These are phyloP conservation scores for Phainopepla nitens DNA, from an alignment of 2,113 vertebrate species.

Conservation along the genomic window DNA sequence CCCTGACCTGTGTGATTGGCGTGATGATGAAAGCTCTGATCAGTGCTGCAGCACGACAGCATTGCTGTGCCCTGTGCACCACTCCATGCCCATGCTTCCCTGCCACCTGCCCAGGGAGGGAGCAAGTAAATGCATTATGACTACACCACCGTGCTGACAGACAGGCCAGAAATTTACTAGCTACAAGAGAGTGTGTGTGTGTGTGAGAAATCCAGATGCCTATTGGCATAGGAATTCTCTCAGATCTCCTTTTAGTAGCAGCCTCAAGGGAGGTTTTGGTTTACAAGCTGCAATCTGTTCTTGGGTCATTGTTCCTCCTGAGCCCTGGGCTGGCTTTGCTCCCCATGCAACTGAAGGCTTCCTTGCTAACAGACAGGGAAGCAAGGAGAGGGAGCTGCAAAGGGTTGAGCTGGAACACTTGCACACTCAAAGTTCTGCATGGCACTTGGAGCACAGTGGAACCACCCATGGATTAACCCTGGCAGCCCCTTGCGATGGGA, in stretches of 20 bases:
- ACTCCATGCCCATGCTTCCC: not conserved
- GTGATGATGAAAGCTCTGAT: not conserved
- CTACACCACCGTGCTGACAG: not conserved
- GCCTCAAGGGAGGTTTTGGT: not conserved
- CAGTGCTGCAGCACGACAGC: not conserved
- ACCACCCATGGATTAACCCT: not conserved
- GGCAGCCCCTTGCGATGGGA: not conserved
- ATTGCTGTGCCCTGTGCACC: not conserved
- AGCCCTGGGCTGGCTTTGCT: not conserved
- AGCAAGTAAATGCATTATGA: not conserved
- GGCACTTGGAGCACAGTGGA: not conserved
- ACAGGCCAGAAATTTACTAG: not conserved
- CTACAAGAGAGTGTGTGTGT: not conserved
- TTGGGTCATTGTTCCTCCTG: not conserved
- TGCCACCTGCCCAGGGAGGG: not conserved
- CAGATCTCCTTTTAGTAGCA: constrained; percentile 24
- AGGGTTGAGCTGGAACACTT: not conserved
- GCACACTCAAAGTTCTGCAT: not conserved
- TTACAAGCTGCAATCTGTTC: constrained; percentile 14
- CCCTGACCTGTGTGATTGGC: not conserved
- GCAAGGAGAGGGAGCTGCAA: not conserved
- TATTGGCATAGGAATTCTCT: not conserved
- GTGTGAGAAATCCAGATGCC: not conserved
- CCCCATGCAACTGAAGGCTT: not conserved
- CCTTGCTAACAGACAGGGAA: not conserved